Evolutionary conservation across 2,113 vertebrate species (phyloP).

Genomic region (Crotophaga sulcirostris): DNA sequence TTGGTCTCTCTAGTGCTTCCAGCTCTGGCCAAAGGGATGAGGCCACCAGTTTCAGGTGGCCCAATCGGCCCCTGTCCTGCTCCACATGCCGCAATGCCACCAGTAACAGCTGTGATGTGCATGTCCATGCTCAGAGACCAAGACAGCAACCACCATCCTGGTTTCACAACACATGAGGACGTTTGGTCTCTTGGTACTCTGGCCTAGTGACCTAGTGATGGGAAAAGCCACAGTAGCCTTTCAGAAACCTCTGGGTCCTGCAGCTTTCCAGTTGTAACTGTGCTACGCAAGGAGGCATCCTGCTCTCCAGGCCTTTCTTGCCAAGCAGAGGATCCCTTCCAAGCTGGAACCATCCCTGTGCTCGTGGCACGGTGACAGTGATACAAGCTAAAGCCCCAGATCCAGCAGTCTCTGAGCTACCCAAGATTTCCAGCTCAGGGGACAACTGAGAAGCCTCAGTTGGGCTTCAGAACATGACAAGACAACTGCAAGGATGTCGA

Average conservation of each 20-base stretch:
- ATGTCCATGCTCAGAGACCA: neutral
- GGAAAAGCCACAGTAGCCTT: neutral
- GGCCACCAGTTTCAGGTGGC: neutral
- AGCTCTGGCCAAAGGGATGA: neutral
- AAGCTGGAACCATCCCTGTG: neutral
- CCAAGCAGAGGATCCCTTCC: neutral
- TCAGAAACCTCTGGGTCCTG: neutral
- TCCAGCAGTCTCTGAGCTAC: neutral
- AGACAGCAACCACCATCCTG: neutral
- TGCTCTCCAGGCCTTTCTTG: neutral
- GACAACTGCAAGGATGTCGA: neutral
- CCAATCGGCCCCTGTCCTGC: neutral
- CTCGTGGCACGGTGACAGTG: neutral
- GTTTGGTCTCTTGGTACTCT: rapidly evolving
- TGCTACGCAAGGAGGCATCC: neutral
- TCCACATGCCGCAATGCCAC: neutral
- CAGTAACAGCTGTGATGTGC: rapidly evolving
- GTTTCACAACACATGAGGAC: neutral
- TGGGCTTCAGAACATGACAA: neutral
- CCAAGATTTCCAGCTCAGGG: neutral
- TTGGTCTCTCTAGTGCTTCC: neutral
- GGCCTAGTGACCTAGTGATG: neutral
- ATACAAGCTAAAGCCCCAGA: neutral
- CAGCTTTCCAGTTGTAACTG: neutral
- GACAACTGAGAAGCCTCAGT: neutral